Evolutionary conservation across 2,797 vertebrate species (phyloP).

Genomic region (Aeoliscus strigatus): DNA sequence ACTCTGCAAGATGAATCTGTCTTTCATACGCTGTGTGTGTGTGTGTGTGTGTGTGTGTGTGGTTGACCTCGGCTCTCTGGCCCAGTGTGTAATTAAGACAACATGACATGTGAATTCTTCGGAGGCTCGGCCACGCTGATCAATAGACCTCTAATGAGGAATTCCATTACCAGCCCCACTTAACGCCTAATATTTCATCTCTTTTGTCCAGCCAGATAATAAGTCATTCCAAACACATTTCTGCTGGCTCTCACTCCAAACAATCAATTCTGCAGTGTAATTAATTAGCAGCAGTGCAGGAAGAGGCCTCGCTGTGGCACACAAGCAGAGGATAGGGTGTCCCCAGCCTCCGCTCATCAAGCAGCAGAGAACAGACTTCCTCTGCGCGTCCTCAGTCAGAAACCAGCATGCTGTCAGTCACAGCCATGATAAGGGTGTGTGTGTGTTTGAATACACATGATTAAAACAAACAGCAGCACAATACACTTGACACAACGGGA

Average conservation of each 20-base stretch:
- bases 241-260: slow-evolving; percentile 60
- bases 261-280: slow-evolving; percentile 74
- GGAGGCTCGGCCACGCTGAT: slow-evolving; percentile 63
- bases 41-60: slow-evolving; percentile 15
- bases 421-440: background rate
- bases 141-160: slow-evolving; percentile 76
- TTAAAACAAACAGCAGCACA: slow-evolving; percentile 25
- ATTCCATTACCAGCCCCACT: slow-evolving; percentile 77
- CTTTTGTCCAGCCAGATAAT: slow-evolving; percentile 72
- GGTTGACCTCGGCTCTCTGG: slow-evolving; percentile 50
- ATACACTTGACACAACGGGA: slow-evolving; percentile 20
- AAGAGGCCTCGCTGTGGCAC: slow-evolving; percentile 45
- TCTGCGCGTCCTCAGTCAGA: slow-evolving; percentile 1
- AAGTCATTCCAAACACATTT: slow-evolving; percentile 76
- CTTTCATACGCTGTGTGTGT: too few relatives aligned
- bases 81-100: slow-evolving; percentile 72
- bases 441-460: too few relatives aligned
- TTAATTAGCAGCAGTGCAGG: slow-evolving; percentile 67
- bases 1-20: too few relatives aligned
- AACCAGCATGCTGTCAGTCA: slow-evolving; percentile 14
- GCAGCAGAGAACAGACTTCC: slow-evolving; percentile 8
- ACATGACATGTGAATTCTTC: slow-evolving; percentile 68
- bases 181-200: slow-evolving; percentile 81
- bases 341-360: slow-evolving; percentile 42
- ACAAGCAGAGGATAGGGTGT: slow-evolving; percentile 41